Conservation (phyloP, 2,113 vertebrate species). For the Glareola pratincola region DNA sequence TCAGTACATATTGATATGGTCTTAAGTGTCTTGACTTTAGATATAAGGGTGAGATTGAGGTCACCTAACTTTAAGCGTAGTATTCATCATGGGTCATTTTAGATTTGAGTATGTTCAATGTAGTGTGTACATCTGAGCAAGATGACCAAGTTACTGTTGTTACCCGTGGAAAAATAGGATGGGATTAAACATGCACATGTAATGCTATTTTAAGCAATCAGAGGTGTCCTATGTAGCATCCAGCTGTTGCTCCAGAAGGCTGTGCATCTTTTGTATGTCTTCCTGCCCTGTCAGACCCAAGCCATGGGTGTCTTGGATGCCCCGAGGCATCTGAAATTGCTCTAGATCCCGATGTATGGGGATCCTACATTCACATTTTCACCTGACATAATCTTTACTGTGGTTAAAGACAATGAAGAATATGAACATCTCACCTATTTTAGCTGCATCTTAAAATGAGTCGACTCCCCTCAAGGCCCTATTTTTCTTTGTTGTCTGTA, state of each 20-base stretch:
- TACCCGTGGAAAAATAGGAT: neutral
- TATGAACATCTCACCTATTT: neutral
- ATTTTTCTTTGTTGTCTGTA: neutral
- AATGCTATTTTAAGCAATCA: neutral
- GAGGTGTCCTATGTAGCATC: neutral
- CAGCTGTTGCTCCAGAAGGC: neutral
- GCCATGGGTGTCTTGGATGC: neutral
- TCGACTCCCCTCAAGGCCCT: neutral
- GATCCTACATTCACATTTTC: neutral
- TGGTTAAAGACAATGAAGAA: neutral
- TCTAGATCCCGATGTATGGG: neutral
- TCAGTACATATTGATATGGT: neutral
- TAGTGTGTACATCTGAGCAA: neutral
- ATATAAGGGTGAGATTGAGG: neutral
- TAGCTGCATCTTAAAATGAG: neutral
- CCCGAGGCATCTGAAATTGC: neutral
- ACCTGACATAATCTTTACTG: neutral
- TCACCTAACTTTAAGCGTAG: neutral
- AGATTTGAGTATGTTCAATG: neutral
- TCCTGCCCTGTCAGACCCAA: neutral
- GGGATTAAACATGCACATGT: neutral
- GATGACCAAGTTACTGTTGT: neutral
- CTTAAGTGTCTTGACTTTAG: neutral
- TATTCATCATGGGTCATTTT: neutral
- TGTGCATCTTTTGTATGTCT: neutral